Conservation (phyloP, 1,140 invertebrate genomes). For the Drosophila azteca region DNA sequence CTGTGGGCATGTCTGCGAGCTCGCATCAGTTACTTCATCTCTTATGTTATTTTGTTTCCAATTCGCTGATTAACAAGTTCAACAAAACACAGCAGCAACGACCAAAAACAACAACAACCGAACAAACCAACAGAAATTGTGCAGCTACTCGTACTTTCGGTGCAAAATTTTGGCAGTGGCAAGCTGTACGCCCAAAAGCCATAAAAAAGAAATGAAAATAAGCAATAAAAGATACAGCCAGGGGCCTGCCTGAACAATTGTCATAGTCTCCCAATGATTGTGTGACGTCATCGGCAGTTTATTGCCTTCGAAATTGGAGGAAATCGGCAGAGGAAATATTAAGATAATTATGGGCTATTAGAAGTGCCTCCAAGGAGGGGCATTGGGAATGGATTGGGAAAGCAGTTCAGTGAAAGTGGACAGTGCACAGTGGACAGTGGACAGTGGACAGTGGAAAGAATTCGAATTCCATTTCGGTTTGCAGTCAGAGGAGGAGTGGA, state of each 20-base stretch:
- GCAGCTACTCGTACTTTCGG: conserved; percentile 58
- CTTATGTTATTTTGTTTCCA: conserved; percentile 78
- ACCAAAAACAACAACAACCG: conserved; percentile 16
- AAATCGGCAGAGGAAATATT: conserved; percentile 23
- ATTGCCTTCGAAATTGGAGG: conserved; percentile 29
- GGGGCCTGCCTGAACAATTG: conserved; percentile 9
- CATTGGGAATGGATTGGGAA: conserved; percentile 33
- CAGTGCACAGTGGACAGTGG: no score
- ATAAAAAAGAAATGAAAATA: conserved; percentile 42
- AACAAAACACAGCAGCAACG: conserved; percentile 60
- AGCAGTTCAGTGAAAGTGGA: conserved; percentile 52
- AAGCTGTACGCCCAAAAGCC: conserved; percentile 47
- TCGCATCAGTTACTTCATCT: conserved; percentile 76
- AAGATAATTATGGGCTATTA: conserved; percentile 17
- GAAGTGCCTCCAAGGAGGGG: no score
- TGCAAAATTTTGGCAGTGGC: conserved; percentile 61
- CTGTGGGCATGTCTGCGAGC: conserved; percentile 3
- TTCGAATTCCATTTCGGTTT: neutral
- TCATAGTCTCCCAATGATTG: neutral
- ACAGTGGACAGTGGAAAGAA: no score
- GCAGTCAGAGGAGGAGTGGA: no score
- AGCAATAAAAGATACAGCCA: conserved; percentile 32
- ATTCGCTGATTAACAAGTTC: conserved; percentile 82
- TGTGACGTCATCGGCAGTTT: neutral
- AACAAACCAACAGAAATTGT: conserved; percentile 26